Evolutionary conservation across 2,113 vertebrate genomes (phyloP).

Genomic region (Ailurus styani): DNA sequence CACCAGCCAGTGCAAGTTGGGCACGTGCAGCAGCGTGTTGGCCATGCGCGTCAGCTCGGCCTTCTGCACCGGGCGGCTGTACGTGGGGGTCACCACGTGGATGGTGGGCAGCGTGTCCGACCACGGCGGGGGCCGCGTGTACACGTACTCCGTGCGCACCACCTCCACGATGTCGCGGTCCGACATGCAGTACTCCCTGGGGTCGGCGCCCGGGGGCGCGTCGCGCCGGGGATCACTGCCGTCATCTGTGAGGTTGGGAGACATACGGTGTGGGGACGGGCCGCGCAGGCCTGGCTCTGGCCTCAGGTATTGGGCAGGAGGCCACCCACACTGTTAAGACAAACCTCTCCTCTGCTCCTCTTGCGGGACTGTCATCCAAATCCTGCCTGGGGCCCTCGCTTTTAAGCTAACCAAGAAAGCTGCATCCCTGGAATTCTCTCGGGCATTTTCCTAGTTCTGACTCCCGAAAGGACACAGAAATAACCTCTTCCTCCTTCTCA

Average conservation of each 20-base stretch:
- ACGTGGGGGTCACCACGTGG: conserved; percentile 97
- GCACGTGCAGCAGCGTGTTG: conserved; percentile 96
- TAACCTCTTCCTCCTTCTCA: background rate
- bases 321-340: background rate
- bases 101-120: conserved; percentile 97
- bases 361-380: fast-evolving
- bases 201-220: conserved; percentile 86
- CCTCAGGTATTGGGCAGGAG: too few relatives aligned
- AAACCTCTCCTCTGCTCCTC: background rate
- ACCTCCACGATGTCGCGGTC: conserved; percentile 99
- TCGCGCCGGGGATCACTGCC: conserved; percentile 89
- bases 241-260: conserved; percentile 86
- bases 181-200: conserved; percentile 96
- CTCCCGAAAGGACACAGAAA: background rate
- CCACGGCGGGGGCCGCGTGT: conserved; percentile 96
- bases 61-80: conserved; percentile 97
- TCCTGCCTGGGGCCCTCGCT: background rate
- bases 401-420: too few relatives aligned
- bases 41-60: conserved; percentile 95
- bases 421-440: background rate
- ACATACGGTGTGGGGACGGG: background rate
- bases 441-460: background rate
- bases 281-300: background rate
- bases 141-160: conserved; percentile 98
- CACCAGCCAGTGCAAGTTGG: conserved; percentile 99